Evolutionary conservation across 1,140 invertebrate species (phyloP), one percentile per base, ranked within the genome.

Genomic region (Zaprionus ghesquierei): DNA sequence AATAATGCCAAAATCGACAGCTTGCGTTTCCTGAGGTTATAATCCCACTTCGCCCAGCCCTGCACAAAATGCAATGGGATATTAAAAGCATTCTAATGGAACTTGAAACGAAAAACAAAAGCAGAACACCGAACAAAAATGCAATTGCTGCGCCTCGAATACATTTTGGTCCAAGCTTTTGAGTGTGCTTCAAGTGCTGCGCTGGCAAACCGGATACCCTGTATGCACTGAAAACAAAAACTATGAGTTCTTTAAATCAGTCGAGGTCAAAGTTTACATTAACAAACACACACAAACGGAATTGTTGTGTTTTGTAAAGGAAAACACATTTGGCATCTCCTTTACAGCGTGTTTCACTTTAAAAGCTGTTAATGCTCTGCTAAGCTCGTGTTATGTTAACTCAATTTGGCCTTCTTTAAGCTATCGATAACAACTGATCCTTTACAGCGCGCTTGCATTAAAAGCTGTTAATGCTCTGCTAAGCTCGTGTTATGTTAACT

Each of bases 131-230:
- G 2, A 25, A 13, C 8, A 10, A 51, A 51, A 51, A 51, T 23
- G 23, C 49, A 51, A 23, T 51, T 51, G 23, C 18, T 10, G 15
- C n/a, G 49, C 49, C 6, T 5, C 1, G 23, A 50, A 25, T 18
- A 58, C 55, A 58, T 56, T 55, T 56, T 56, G 15, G 27, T 22
- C 33, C 38, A 56, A 44, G 58, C 41, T 38, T 46, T 25, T 12
- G 29, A 62, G 22, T n/a, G 31, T 25, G 29, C n/a, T 51, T 62
- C 18, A 65, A 65, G 25, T 46, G 35, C 6, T 46, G 10, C 15
- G 18, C 27, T 10, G 25, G 6, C 20, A 33, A 27, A 13, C 29
- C n/a, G n/a, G n/a, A n/a, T 50, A 61, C 59, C 59, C 59, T 61
- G 44, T 49, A n/a, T 12, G 9, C n/a, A 38, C 27, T 5, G 27